Percentiles rank a stretch among this genome's conserved stretches.
Evolutionary conservation across 1,140 invertebrate species (phyloP).

Genomic region (Hypothenemus hampei): DNA sequence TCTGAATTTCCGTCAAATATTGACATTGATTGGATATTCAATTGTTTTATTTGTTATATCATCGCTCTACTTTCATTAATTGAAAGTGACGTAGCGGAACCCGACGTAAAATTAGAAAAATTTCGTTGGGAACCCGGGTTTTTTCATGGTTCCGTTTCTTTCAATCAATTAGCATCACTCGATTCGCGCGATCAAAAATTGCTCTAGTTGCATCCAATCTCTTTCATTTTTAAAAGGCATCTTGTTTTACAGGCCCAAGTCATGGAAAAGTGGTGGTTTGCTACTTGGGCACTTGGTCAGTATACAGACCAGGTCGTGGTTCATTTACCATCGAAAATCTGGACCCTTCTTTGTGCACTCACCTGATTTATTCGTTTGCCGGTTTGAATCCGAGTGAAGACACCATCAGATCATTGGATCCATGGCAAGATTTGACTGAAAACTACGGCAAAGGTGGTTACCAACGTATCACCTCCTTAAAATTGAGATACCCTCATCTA

Average conservation of each 20-base stretch:
- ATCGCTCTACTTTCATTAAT: too few relatives aligned
- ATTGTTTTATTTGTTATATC: too few relatives aligned
- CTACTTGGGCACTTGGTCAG: conserved; percentile 74
- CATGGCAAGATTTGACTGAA: conserved; percentile 70
- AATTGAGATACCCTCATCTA: conserved; percentile 63
- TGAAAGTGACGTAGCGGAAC: too few relatives aligned
- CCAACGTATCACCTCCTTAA: conserved; percentile 61
- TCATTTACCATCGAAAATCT: conserved; percentile 64
- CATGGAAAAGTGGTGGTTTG: conserved; percentile 69
- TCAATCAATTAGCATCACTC: too few relatives aligned
- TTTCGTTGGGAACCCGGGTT: too few relatives aligned
- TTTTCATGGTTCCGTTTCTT: too few relatives aligned
- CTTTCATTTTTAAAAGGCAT: too few relatives aligned
- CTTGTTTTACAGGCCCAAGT: conserved; percentile 43
- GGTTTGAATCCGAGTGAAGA: conserved; percentile 62
- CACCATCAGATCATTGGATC: conserved; percentile 65
- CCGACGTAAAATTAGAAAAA: too few relatives aligned
- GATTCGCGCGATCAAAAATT: too few relatives aligned
- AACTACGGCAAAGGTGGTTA: conserved; percentile 69
- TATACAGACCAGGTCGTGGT: conserved; percentile 61
- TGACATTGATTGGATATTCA: too few relatives aligned
- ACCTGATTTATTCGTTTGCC: conserved; percentile 84
- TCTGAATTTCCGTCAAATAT: too few relatives aligned
- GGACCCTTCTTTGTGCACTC: conserved; percentile 76
- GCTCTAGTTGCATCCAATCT: too few relatives aligned